A percentile compares a stretch with the other conserved stretches of the same genome.
Evolutionary conservation across 2,797 vertebrate genomes (phyloP).

Genomic region (Enteromius anoplus): DNA sequence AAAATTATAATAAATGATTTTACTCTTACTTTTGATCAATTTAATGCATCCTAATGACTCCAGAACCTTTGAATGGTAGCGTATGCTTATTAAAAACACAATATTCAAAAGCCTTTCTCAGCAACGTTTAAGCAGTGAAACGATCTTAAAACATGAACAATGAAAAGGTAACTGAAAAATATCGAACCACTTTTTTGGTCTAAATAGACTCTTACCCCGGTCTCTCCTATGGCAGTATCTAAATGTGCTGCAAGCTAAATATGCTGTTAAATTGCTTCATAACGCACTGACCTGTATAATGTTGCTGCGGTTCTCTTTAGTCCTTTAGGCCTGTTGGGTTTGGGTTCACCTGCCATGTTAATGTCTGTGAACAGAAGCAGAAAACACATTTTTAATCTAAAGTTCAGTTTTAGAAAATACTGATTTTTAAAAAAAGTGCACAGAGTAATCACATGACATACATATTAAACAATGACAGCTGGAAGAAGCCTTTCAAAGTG

Average conservation of each 20-base stretch:
- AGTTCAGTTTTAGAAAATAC: neutral
- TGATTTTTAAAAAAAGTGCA: slow-evolving; percentile 15
- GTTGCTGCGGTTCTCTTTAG: slow-evolving; percentile 88
- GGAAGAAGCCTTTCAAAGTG: slow-evolving; percentile 14
- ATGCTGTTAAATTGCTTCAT: neutral
- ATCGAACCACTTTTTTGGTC: neutral
- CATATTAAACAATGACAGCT: slow-evolving; percentile 24
- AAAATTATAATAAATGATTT: neutral
- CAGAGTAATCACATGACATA: neutral
- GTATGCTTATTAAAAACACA: neutral
- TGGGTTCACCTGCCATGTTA: slow-evolving; percentile 96
- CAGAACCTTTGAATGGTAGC: neutral
- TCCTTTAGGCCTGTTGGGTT: slow-evolving; percentile 87
- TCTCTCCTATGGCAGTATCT: neutral
- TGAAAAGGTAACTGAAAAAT: neutral
- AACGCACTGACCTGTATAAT: slow-evolving; percentile 84
- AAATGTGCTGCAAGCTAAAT: neutral
- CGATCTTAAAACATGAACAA: neutral
- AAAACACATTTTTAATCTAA: slow-evolving; percentile 15
- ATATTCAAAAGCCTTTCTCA: neutral
- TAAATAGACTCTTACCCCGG: neutral
- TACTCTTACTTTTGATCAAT: neutral
- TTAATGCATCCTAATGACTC: neutral
- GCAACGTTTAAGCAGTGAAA: neutral
- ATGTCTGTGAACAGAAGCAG: slow-evolving; percentile 79